phyloP scores from a whole-genome alignment of 2,113 vertebrate genomes.

The Onychostoma macrolepis region DNA sequence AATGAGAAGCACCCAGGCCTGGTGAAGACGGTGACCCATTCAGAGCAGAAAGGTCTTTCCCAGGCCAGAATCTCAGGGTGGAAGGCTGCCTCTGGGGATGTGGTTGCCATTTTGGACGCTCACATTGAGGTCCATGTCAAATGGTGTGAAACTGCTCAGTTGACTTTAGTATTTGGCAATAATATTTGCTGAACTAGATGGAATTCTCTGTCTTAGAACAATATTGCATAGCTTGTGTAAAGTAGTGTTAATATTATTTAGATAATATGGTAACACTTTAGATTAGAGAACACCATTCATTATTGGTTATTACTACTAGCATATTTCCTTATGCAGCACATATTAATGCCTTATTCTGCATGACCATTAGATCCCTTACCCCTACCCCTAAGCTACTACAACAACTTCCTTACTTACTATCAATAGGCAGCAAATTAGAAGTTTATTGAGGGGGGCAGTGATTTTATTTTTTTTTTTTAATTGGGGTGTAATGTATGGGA shows the following conservation, averaged over 20 bases:
- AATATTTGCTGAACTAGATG: not conserved
- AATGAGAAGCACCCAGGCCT: conserved; percentile 61
- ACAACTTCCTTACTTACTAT: too few relatives aligned
- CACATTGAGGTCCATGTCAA: conserved; percentile 78
- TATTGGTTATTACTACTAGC: too few relatives aligned
- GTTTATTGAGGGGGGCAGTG: too few relatives aligned
- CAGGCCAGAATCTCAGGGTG: conserved; percentile 75
- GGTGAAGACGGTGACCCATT: conserved; percentile 69
- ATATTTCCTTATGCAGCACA: too few relatives aligned
- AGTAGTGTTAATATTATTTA: not conserved
- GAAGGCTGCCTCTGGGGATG: conserved; percentile 72
- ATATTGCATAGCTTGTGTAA: not conserved
- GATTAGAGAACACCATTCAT: too few relatives aligned
- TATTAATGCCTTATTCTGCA: too few relatives aligned
- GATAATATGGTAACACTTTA: too few relatives aligned
- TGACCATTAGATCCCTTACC: too few relatives aligned
- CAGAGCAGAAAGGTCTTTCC: conserved; percentile 73
- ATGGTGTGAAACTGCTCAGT: conserved; percentile 62
- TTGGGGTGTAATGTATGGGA: too few relatives aligned
- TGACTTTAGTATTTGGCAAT: not conserved
- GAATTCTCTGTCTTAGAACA: not conserved
- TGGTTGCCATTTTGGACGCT: conserved; percentile 81
- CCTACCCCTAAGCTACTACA: too few relatives aligned
- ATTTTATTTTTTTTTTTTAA: not conserved
- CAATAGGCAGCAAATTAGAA: too few relatives aligned